Conservation (phyloP, 2,113 vertebrate species). For the Hippolais icterina region DNA sequence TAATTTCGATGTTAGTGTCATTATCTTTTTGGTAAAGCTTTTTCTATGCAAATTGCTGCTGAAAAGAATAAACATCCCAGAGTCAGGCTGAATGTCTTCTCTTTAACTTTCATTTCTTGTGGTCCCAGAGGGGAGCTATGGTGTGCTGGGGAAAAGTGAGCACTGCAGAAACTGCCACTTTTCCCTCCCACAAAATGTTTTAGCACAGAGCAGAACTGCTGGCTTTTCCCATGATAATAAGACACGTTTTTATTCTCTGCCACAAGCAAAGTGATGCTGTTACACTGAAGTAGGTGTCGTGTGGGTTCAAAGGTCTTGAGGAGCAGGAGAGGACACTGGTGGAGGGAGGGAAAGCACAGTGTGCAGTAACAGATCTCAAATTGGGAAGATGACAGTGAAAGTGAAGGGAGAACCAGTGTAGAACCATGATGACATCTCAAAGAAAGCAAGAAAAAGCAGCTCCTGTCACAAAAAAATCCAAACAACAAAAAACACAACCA, state of each 20-base stretch:
- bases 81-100: background rate
- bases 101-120: background rate
- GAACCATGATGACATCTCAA: background rate
- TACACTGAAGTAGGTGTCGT: background rate
- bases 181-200: background rate
- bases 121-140: background rate
- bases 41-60: background rate
- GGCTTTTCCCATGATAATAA: background rate
- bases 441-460: background rate
- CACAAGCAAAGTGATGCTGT: background rate
- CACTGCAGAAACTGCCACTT: background rate
- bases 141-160: background rate
- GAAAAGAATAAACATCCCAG: background rate
- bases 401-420: background rate
- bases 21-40: background rate
- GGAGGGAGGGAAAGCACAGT: background rate
- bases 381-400: background rate
- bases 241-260: background rate
- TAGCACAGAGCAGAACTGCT: background rate
- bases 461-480: background rate
- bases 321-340: background rate
- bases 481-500: rapidly evolving
- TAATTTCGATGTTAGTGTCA: background rate
- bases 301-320: background rate
- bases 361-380: background rate